Percentiles rank a stretch among this genome's conserved stretches.
These are phyloP conservation scores for Chrysolophus pictus DNA, from an alignment of 2,797 vertebrate genomes.

Conservation along the genomic window DNA sequence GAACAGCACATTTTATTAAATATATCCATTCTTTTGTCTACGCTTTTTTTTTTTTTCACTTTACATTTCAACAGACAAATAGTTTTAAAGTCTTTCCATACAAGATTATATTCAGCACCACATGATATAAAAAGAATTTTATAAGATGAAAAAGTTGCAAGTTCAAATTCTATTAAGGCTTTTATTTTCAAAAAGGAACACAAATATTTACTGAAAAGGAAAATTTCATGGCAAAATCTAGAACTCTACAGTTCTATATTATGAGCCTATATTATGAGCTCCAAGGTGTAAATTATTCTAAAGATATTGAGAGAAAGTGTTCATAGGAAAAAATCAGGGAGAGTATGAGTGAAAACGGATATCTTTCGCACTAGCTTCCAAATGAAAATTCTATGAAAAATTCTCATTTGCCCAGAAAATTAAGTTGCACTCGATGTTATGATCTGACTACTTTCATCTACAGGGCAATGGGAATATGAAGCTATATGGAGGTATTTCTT, in stretches of 20 bases:
- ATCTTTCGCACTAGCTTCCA: not conserved
- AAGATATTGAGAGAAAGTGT: not conserved
- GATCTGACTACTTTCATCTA: not conserved
- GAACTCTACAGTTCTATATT: not conserved
- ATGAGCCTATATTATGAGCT: not conserved
- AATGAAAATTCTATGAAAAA: not conserved
- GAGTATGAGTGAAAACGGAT: accelerated
- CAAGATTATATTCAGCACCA: not conserved
- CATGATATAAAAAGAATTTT: accelerated
- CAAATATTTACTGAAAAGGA: not conserved
- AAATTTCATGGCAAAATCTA: not conserved
- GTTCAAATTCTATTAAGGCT: not conserved
- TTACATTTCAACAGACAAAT: not conserved
- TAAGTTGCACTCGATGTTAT: not conserved
- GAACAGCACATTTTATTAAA: not conserved
- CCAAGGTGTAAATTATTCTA: not conserved
- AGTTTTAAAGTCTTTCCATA: not conserved
- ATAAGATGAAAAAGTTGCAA: not conserved
- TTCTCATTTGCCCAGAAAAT: not conserved
- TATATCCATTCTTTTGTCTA: not conserved
- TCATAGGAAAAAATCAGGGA: not conserved
- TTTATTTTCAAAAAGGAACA: not conserved
- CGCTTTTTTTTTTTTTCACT: not conserved
- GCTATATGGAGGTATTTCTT: not conserved
- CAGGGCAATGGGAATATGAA: not conserved